Base-by-base conservation (phyloP, 2,113 vertebrate species). In the Numenius arquata region DNA sequence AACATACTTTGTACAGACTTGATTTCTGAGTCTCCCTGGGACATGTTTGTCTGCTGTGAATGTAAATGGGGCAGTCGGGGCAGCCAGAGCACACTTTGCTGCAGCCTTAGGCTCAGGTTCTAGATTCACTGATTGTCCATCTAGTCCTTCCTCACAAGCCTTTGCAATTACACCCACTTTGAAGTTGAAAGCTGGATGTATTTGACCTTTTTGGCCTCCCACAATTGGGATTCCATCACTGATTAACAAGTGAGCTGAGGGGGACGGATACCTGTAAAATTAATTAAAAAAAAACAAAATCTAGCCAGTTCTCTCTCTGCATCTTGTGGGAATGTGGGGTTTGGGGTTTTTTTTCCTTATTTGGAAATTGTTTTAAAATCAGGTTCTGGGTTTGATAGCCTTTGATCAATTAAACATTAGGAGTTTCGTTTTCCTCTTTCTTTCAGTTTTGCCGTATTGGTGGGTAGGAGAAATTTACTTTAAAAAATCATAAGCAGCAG, bases 131-230 rank as follows among this genome's bases (percentile, higher is more conserved):
- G 79, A 30, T 84, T 45, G 72, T 91, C 65, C 38, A 22, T 70
- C 20, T 16, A 25, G 41, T 47, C 52, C 50, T 85, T 92, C 78
- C 79, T 86, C 61, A 15, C n/a, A 70, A 82, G 27, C 21, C 15
- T 77, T 72, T 62, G 58, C 0, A 0, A 40, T 93, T 81, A 66
- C 43, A 50, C 36, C 10, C 14, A 6, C 93, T 95, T 95, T 92
- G 85, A 93, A 93, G 93, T 95, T 93, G 86, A 88, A 90, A 85
- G 36, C 23, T 96, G 50, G 5, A 2, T 88, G 12, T 43, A 30
- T 90, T 61, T 96, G 94, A 88, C 87, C 91, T 90, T 92, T 93
- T 43, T 91, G 58, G 92, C 91, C 72, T 95, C 41, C 18, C 27
- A 48, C 59, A 85, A 82, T 58, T 91, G 78, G 53, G 90, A 91